Evolutionary conservation across 92 coral and sea anemone genomes (phyloP).

Genomic region (Porites cylindrica): DNA sequence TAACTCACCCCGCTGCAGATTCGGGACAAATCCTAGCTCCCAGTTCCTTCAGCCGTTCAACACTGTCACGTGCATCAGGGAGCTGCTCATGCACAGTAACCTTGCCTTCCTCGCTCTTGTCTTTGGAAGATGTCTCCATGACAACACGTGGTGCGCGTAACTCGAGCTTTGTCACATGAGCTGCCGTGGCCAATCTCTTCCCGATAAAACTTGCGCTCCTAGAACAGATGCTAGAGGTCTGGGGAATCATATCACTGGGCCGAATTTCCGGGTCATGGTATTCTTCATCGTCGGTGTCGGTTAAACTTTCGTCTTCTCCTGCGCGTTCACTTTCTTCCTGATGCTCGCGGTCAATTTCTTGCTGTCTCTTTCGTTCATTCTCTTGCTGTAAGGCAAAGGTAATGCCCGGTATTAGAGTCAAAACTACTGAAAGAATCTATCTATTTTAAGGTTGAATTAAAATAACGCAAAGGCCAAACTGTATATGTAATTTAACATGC

Average conservation of each 20-base stretch:
- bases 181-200: slow-evolving; percentile 8
- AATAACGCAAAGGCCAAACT: too few species aligned
- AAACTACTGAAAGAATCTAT: background rate
- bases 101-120: slow-evolving; percentile 1
- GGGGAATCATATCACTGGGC: background rate
- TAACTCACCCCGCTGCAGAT: slow-evolving; percentile 22
- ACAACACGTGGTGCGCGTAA: slow-evolving; percentile 3
- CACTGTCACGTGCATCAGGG: slow-evolving; percentile 41
- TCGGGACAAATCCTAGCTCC: slow-evolving; percentile 21
- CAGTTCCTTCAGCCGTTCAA: slow-evolving; percentile 12
- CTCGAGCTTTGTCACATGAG: slow-evolving; percentile 5
- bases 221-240: background rate
- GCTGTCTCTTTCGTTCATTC: slow-evolving; percentile 8
- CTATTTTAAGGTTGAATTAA: too few species aligned
- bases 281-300: slow-evolving; percentile 10
- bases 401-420: background rate
- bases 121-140: slow-evolving; percentile 10
- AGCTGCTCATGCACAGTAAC: slow-evolving; percentile 9
- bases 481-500: too few species aligned
- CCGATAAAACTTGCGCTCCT: slow-evolving; percentile 14
- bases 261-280: background rate
- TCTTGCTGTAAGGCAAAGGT: background rate
- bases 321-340: background rate
- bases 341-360: slow-evolving; percentile 10
- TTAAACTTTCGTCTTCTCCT: background rate